Evolutionary conservation across 2,888 invertebrate genomes (phyloP).

Genomic region (Hyppa rectilinea): DNA sequence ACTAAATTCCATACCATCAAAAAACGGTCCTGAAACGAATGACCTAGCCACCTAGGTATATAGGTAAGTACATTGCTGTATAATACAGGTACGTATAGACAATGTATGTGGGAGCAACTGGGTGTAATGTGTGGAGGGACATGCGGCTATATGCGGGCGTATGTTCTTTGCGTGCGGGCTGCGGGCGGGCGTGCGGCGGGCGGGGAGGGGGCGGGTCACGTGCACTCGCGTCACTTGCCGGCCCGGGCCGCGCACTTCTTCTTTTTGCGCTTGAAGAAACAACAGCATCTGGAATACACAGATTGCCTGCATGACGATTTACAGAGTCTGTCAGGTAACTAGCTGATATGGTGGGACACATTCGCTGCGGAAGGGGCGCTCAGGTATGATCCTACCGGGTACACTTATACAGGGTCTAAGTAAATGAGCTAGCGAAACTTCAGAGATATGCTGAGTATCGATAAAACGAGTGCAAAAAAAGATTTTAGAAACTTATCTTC

Average conservation of each 20-base stretch:
- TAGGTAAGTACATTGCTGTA: constrained; percentile 49
- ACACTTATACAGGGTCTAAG: too few relatives aligned
- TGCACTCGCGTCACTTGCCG: constrained; percentile 95
- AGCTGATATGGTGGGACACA: constrained; percentile 60
- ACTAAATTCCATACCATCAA: constrained; percentile 58
- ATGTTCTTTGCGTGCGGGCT: constrained; percentile 42
- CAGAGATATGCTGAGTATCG: too few relatives aligned
- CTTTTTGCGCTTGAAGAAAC: constrained; percentile 99
- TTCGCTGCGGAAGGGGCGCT: constrained; percentile 25
- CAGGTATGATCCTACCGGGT: neutral
- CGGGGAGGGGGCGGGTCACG: constrained; percentile 73
- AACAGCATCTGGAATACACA: constrained; percentile 97
- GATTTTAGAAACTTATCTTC: too few relatives aligned
- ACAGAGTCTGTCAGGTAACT: constrained; percentile 88
- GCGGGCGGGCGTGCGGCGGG: constrained; percentile 55
- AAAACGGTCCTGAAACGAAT: constrained; percentile 54
- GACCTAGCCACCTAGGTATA: constrained; percentile 43
- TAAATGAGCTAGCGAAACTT: too few relatives aligned
- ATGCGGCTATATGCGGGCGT: constrained; percentile 56
- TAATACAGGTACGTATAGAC: constrained; percentile 50
- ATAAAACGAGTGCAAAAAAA: too few relatives aligned
- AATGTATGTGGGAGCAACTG: constrained; percentile 60
- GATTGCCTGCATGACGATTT: constrained; percentile 90
- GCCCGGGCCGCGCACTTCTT: constrained; percentile 97
- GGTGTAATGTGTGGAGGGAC: constrained; percentile 50